These are phyloP conservation scores for Scylla paramamosain DNA, from an alignment of 1,140 invertebrate genomes.

Conservation along the genomic window DNA sequence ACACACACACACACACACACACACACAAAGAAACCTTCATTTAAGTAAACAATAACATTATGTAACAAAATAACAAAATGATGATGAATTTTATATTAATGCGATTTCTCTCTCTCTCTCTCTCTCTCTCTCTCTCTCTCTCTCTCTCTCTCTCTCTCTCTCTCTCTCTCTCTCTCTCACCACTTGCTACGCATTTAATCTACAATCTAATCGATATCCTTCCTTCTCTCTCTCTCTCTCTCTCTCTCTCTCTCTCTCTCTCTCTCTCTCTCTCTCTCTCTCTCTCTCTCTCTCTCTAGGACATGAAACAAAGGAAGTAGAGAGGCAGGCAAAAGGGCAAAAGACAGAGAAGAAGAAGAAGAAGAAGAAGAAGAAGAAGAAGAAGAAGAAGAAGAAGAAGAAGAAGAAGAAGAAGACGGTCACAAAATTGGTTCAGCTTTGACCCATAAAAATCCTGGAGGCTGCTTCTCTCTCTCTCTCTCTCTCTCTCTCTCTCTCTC, in stretches of 20 bases:
- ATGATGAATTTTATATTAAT: background rate
- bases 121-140: slow-evolving; percentile 20
- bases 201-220: background rate
- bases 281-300: background rate
- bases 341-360: background rate
- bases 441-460: background rate
- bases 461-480: slow-evolving; percentile 7
- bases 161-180: background rate
- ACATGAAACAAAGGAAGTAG: background rate
- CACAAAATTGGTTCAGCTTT: background rate
- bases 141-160: slow-evolving; percentile 20
- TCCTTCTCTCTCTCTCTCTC: background rate
- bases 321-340: background rate
- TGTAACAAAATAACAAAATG: background rate
- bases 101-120: background rate
- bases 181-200: background rate
- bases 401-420: background rate
- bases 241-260: background rate
- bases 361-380: slow-evolving; percentile 23
- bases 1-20: background rate
- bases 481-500: slow-evolving; percentile 21
- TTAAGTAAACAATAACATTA: too few species aligned
- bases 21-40: background rate
- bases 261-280: too few species aligned
- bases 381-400: background rate